Evolutionary conservation across 2,888 invertebrate species (phyloP), one percentile per base, ranked within the genome.

Genomic region (Morpho helenor): DNA sequence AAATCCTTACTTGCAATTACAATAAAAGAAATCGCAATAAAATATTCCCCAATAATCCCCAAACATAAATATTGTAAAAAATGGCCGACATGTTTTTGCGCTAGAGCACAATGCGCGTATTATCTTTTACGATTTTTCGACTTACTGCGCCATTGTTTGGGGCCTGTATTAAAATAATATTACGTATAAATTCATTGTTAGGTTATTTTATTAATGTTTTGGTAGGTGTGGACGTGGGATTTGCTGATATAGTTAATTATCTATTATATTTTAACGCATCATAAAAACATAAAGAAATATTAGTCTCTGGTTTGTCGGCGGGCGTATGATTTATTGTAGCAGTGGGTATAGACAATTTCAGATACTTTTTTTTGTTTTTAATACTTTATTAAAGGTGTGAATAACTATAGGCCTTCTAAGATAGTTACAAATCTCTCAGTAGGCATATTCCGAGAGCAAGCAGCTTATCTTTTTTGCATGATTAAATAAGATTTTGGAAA

Each of bases 151-250:
- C 44, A 50, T 60, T 60, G 49, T 60, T 47, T 9, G 46, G 50
- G 50, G 46, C 41, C 50, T 50, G 51, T 43, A 58, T 51, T 50
- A 53, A 46, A 53, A 56, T 53, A 56, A 50, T 62, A 56, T 59
- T 59, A 56, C 43, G 41, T 52, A 52, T 59, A 46, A 16, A 31
- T 48, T 45, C 52, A 59, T 56, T 56, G 52, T 63, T 52, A 16
- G 47, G 52, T 16, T 51, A 51, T 66, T 69, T 66, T 67, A 66
- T 66, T 68, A 66, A 56, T 68, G 67, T 72, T 67, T 63, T 67
- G 67, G 63, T 67, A 67, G 68, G 64, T 67, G 68, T 62, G 59
- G 55, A 55, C 16, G 49, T 44, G 54, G 66, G 66, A 63, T 64
- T 69, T 61, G 44, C 49, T 57, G 57, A 46, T 50, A 43, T 54